Evolutionary conservation across 1,140 invertebrate species (phyloP).

Genomic region (Kradibia gibbosae): DNA sequence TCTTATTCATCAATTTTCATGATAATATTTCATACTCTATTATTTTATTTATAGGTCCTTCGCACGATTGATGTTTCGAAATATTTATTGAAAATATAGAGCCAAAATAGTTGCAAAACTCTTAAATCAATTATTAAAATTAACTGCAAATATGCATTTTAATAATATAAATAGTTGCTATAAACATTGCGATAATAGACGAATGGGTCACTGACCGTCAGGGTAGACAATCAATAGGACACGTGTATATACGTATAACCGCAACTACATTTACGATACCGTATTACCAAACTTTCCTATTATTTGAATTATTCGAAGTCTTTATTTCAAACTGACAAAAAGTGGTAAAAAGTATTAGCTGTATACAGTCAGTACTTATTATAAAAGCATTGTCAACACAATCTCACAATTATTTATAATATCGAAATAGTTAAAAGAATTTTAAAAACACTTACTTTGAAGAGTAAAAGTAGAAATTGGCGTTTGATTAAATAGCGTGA

Average conservation of each 20-base stretch:
- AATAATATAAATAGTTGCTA: not conserved
- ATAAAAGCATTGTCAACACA: too few species aligned
- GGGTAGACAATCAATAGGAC: constrained; percentile 34
- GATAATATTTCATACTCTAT: not conserved
- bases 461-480: too few species aligned
- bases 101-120: not conserved
- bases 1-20: not conserved
- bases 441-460: too few species aligned
- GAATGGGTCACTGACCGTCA: constrained; percentile 40
- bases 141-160: not conserved
- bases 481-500: too few species aligned
- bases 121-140: not conserved
- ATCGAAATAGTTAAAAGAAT: too few species aligned
- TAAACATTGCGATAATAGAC: constrained; percentile 1
- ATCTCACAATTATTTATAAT: too few species aligned
- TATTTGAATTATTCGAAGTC: not conserved
- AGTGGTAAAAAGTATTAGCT: too few species aligned
- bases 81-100: not conserved
- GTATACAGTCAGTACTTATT: too few species aligned
- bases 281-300: constrained; percentile 1
- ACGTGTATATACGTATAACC: constrained; percentile 20
- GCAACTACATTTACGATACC: constrained; percentile 16
- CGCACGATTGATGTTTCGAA: not conserved
- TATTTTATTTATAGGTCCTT: not conserved
- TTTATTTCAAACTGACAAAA: not conserved